A percentile compares a stretch with the other conserved stretches of the same genome.
Evolutionary conservation across 2,113 vertebrate species (phyloP).

Genomic region (Serilophus lunatus): DNA sequence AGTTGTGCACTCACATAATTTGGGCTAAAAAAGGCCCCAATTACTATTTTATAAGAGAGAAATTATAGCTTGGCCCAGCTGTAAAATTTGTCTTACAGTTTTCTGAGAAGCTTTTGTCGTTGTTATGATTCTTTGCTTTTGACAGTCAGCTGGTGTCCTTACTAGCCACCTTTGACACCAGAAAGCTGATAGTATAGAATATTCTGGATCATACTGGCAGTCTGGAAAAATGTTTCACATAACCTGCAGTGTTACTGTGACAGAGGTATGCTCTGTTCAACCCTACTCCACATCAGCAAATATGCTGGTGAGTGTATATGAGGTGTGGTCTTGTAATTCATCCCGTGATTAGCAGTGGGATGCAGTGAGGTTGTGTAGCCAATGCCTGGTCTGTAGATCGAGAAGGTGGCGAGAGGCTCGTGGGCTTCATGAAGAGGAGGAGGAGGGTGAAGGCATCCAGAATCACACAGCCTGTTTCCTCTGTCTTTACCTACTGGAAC

Average conservation of each 20-base stretch:
- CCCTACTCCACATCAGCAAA: background rate
- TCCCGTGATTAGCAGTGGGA: background rate
- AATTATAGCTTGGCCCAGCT: background rate
- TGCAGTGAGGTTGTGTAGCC: background rate
- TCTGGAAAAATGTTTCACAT: background rate
- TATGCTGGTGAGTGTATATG: background rate
- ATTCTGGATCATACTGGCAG: background rate
- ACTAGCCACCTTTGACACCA: background rate
- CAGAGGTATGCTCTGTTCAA: background rate
- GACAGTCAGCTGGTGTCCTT: background rate
- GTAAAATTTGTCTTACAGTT: background rate
- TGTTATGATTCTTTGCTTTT: background rate
- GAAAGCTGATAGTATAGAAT: background rate
- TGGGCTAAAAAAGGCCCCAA: background rate
- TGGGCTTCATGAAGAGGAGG: background rate
- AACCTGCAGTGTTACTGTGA: background rate
- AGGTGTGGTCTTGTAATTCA: background rate
- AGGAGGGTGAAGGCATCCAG: background rate
- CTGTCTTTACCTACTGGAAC: background rate
- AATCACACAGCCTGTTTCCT: background rate
- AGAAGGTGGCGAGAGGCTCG: background rate
- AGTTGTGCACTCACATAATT: background rate
- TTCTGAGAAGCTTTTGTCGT: background rate
- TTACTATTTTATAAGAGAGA: background rate
- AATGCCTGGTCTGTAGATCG: fast-evolving